phyloP scores from a whole-genome alignment of 1,140 invertebrate genomes.

The Saccostrea glomerata region DNA sequence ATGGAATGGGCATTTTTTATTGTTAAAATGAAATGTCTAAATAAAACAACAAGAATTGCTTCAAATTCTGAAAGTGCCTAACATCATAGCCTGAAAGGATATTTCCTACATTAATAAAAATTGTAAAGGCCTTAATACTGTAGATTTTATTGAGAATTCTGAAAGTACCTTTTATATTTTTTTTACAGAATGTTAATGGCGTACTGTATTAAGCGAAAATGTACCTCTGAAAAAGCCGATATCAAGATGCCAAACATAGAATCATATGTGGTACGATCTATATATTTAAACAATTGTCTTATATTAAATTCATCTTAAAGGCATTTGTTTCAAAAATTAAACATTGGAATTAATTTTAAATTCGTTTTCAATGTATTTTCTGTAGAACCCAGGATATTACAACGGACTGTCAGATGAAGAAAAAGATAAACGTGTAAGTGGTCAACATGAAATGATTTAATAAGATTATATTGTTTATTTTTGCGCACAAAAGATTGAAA shows the following conservation, averaged over 20 bases:
- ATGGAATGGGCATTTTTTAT: no score
- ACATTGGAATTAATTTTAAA: background rate
- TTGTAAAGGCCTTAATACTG: no score
- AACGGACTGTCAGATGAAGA: background rate
- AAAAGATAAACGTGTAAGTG: background rate
- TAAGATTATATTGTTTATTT: no score
- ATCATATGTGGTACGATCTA: background rate
- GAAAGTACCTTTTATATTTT: background rate
- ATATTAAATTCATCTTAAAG: background rate
- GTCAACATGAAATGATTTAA: background rate
- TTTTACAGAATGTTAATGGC: background rate
- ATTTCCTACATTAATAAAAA: no score
- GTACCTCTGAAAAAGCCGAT: background rate
- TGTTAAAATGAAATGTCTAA: no score
- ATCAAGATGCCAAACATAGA: background rate
- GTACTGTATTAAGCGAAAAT: background rate
- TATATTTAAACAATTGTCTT: background rate
- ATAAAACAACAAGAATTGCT: no score
- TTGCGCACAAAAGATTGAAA: no score
- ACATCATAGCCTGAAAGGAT: no score
- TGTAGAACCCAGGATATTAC: background rate
- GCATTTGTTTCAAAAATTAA: background rate
- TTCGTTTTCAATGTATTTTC: background rate
- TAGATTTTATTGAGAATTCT: no score
- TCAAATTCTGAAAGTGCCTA: no score